Evolutionary conservation across 2,888 invertebrate genomes (phyloP).

Genomic region (Macrophya annulata): DNA sequence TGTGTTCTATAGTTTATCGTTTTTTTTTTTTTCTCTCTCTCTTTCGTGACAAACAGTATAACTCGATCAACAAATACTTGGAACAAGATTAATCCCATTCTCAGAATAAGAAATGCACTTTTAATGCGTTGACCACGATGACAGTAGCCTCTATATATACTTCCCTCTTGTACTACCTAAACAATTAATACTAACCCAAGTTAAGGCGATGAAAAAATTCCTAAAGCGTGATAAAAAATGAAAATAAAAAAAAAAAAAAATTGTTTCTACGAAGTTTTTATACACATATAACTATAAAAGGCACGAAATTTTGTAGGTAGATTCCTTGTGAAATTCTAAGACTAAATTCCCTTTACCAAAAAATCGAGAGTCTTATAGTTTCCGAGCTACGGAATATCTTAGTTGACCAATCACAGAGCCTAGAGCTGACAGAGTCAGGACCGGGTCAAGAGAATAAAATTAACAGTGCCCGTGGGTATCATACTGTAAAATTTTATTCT

Average conservation of each 20-base stretch:
- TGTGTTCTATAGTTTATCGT: too few relatives aligned
- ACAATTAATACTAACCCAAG: not conserved
- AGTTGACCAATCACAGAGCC: too few relatives aligned
- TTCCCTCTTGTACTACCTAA: not conserved
- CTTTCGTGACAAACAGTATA: not conserved
- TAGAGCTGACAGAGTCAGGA: too few relatives aligned
- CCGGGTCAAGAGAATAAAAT: too few relatives aligned
- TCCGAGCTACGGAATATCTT: too few relatives aligned
- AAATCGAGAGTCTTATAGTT: too few relatives aligned
- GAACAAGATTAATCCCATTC: constrained; percentile 47
- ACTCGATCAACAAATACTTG: constrained; percentile 41
- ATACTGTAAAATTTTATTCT: too few relatives aligned
- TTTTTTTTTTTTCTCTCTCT: not conserved
- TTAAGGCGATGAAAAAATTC: not conserved
- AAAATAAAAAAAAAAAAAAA: not conserved
- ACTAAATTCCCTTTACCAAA: too few relatives aligned
- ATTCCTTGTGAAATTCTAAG: too few relatives aligned
- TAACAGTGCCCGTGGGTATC: too few relatives aligned
- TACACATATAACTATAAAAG: too few relatives aligned
- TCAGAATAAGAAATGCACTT: constrained; percentile 51
- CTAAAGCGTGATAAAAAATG: not conserved
- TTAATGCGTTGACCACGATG: constrained; percentile 36
- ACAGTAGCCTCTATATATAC: not conserved
- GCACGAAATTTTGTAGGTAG: too few relatives aligned
- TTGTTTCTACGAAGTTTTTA: not conserved